These are phyloP conservation scores for Lycaena phlaeas DNA, from an alignment of 2,888 invertebrate species.

Conservation along the genomic window DNA sequence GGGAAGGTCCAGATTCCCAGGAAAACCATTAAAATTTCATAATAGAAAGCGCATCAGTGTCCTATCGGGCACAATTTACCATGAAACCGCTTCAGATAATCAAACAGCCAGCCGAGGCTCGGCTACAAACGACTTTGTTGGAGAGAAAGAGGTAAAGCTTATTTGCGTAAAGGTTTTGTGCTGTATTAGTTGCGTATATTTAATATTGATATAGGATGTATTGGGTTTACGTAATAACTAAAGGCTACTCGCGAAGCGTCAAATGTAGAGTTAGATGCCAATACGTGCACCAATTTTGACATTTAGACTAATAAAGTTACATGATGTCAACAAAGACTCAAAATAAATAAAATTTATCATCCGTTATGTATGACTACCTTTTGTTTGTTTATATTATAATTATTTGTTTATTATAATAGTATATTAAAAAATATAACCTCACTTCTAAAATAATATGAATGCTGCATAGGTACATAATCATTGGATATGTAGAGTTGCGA, in stretches of 20 bases:
- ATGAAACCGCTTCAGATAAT: constrained; percentile 60
- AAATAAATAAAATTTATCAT: constrained; percentile 11
- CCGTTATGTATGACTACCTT: not conserved
- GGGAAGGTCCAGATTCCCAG: constrained; percentile 90
- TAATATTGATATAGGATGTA: constrained; percentile 34
- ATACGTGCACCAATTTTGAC: constrained; percentile 41
- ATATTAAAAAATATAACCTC: not conserved
- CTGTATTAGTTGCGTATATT: constrained; percentile 28
- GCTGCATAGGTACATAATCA: too few relatives aligned
- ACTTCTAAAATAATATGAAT: not conserved
- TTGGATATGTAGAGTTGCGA: too few relatives aligned
- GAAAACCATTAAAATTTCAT: constrained; percentile 89
- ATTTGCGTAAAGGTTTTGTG: constrained; percentile 30
- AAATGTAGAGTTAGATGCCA: constrained; percentile 28
- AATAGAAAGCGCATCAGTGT: constrained; percentile 89
- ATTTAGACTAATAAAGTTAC: constrained; percentile 34
- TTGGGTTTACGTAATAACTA: constrained; percentile 66
- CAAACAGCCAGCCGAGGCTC: constrained; percentile 59
- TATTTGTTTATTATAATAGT: too few relatives aligned
- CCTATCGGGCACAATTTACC: constrained; percentile 75
- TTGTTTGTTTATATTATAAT: not conserved
- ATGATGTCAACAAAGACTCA: constrained; percentile 48
- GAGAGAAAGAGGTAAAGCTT: constrained; percentile 64
- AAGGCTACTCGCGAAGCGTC: constrained; percentile 36
- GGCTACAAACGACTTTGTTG: constrained; percentile 58